Evolutionary conservation across 2,888 invertebrate species (phyloP).

Genomic region (Acanthosoma haemorrhoidale): DNA sequence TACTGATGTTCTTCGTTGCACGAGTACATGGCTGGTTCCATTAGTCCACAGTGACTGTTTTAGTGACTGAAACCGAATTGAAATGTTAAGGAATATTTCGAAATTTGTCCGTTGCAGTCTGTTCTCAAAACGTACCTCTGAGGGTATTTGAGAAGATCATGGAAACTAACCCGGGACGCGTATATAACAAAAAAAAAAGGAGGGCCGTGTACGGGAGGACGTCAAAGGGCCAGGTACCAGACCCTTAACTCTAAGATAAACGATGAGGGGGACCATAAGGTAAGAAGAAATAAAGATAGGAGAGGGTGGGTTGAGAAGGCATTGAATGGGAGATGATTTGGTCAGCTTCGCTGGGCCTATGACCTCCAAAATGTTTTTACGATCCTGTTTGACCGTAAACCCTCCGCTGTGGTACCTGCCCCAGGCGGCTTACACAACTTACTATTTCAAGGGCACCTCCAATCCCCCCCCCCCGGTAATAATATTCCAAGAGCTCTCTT

Average conservation of each 20-base stretch:
- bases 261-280: neutral
- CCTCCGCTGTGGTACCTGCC: neutral
- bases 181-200: no score
- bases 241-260: neutral
- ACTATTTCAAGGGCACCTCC: slow-evolving; percentile 17
- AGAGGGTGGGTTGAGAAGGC: neutral
- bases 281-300: slow-evolving; percentile 7
- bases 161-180: no score
- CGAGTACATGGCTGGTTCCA: no score
- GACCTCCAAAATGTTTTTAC: slow-evolving; percentile 23
- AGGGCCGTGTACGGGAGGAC: no score
- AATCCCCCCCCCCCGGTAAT: neutral
- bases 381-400: slow-evolving; percentile 26
- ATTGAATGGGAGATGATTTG: slow-evolving; percentile 9
- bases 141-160: no score
- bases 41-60: no score
- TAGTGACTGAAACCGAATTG: no score
- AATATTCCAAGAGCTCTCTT: no score
- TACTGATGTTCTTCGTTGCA: no score
- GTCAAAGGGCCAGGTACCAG: neutral
- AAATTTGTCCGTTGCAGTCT: no score
- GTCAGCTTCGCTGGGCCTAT: neutral
- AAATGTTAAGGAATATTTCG: no score
- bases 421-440: slow-evolving; percentile 3
- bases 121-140: no score